phyloP scores from a whole-genome alignment of 1,140 invertebrate species.

The Oreohelix idahoensis region DNA sequence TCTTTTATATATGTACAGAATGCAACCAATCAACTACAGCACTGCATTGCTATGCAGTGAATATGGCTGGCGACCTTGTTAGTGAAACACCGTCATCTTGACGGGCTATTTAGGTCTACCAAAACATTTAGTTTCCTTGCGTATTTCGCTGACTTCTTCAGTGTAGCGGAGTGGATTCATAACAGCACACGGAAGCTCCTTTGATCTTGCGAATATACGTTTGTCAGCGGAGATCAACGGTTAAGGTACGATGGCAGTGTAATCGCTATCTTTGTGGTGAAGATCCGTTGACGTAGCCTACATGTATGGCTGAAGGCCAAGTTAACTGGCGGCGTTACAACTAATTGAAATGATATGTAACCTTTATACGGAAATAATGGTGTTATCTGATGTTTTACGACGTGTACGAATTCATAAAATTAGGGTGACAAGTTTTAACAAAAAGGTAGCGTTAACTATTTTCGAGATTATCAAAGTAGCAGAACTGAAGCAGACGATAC shows the following conservation, averaged over 20 bases:
- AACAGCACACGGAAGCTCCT: not conserved
- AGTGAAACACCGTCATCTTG: not conserved
- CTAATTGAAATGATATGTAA: no score
- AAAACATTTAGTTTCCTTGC: no score
- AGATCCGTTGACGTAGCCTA: not conserved
- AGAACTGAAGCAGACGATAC: no score
- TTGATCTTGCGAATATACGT: not conserved
- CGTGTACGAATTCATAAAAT: no score
- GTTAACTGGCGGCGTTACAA: not conserved
- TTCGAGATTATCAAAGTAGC: no score
- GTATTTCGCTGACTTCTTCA: not conserved
- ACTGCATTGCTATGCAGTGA: conserved; percentile 20
- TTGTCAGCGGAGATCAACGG: no score
- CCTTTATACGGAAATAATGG: no score
- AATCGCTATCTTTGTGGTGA: not conserved
- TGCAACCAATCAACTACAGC: conserved; percentile 9
- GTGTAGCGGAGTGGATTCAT: not conserved
- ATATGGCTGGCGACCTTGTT: conserved; percentile 26
- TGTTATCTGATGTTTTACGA: no score
- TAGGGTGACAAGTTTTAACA: no score
- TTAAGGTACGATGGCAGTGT: no score
- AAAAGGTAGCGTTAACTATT: no score
- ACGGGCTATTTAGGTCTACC: no score
- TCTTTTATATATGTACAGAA: conserved; percentile 9
- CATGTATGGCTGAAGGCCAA: not conserved